Conservation (phyloP, 2,113 vertebrate species). For the Halcyon senegalensis region DNA sequence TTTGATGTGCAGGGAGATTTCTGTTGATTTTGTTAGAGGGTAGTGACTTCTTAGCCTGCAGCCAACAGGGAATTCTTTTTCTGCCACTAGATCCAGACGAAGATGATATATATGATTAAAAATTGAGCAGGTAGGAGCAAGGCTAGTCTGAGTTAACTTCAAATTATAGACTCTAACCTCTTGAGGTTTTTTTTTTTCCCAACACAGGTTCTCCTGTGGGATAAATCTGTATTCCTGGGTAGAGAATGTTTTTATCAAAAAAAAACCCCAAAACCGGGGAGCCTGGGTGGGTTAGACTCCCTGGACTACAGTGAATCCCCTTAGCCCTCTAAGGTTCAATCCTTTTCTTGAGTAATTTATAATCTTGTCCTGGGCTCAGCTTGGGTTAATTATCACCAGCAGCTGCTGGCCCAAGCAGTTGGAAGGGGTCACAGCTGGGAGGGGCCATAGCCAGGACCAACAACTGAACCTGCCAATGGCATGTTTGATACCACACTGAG, state of each 20-base stretch:
- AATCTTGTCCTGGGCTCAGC: no score
- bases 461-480: no score
- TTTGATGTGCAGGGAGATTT: background rate
- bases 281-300: background rate
- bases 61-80: background rate
- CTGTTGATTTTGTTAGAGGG: background rate
- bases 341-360: background rate
- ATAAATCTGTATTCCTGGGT: background rate
- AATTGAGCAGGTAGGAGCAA: background rate
- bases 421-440: no score
- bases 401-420: no score
- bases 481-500: no score
- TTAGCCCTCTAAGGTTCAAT: background rate
- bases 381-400: no score
- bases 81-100: background rate
- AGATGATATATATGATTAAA: background rate
- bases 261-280: fast-evolving
- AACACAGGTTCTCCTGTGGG: background rate
- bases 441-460: no score
- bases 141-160: background rate
- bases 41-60: background rate
- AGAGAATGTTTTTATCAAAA: background rate
- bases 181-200: background rate
- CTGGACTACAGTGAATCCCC: background rate
- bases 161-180: background rate